Evolutionary conservation across 2,888 invertebrate genomes (phyloP).

Genomic region (Acleris literana): DNA sequence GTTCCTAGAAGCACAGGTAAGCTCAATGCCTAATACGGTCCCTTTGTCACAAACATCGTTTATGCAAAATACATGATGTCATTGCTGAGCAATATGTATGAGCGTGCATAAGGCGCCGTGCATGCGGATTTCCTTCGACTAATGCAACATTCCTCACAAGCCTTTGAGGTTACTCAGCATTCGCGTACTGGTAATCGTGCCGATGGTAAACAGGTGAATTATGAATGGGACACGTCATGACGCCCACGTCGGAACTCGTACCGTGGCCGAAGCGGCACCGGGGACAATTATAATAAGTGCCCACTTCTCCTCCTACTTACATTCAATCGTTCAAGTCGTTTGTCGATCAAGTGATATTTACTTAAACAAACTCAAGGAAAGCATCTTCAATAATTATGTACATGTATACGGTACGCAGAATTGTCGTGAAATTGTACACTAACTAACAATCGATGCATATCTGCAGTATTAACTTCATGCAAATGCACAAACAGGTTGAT

Average conservation of each 20-base stretch:
- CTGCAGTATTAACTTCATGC: background rate
- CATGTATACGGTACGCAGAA: background rate
- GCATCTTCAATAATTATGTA: conserved; percentile 21
- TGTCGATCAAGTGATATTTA: conserved; percentile 33
- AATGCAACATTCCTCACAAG: conserved; percentile 74
- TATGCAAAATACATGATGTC: conserved; percentile 71
- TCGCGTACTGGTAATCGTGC: conserved; percentile 42
- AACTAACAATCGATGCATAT: background rate
- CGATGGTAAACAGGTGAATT: conserved; percentile 62
- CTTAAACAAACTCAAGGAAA: conserved; percentile 18
- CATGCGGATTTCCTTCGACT: conserved; percentile 80
- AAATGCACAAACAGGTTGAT: background rate
- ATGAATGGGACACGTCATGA: conserved; percentile 71
- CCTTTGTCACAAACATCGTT: conserved; percentile 55
- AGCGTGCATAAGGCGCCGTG: conserved; percentile 62
- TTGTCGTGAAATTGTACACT: background rate
- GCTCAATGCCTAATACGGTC: conserved; percentile 36
- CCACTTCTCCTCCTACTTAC: conserved; percentile 36
- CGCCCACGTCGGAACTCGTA: conserved; percentile 41
- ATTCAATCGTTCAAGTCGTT: conserved; percentile 31
- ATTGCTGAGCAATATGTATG: conserved; percentile 60
- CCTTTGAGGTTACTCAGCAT: conserved; percentile 68
- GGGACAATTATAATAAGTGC: conserved; percentile 37
- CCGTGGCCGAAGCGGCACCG: conserved; percentile 24
- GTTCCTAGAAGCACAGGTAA: conserved; percentile 29